These are phyloP conservation scores for Quadroppia sp. DNA, from an alignment of 2,888 invertebrate species.

Conservation along the genomic window DNA sequence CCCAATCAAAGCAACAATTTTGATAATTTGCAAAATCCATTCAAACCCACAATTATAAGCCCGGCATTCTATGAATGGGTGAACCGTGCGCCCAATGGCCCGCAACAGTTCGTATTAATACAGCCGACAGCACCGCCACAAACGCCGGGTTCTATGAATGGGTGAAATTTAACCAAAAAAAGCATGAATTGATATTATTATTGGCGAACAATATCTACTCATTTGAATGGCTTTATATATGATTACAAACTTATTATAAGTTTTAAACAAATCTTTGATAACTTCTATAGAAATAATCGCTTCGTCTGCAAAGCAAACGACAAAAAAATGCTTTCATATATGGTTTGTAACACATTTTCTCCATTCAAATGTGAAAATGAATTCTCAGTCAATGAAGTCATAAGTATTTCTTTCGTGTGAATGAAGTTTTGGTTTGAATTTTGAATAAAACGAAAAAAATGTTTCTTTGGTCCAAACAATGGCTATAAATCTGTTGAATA, in stretches of 20 bases:
- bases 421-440: no score
- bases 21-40: neutral
- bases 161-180: neutral
- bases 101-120: neutral
- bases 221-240: no score
- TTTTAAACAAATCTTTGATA: conserved; percentile 1
- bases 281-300: conserved; percentile 30
- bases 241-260: neutral
- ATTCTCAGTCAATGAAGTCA: neutral
- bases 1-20: conserved; percentile 2
- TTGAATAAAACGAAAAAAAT: neutral
- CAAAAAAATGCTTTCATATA: neutral
- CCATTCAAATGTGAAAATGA: neutral
- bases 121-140: conserved; percentile 11
- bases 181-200: no score
- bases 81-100: neutral
- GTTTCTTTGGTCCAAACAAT: neutral
- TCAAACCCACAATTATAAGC: conserved; percentile 13
- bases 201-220: no score
- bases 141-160: neutral
- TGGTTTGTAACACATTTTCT: neutral
- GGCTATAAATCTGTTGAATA: neutral
- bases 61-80: no score
- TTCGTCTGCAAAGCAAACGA: conserved; percentile 21
- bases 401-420: no score